A percentile compares a stretch with the other conserved stretches of the same genome.
Conservation (phyloP, 2,113 vertebrate species). For the Calyptomena viridis region DNA sequence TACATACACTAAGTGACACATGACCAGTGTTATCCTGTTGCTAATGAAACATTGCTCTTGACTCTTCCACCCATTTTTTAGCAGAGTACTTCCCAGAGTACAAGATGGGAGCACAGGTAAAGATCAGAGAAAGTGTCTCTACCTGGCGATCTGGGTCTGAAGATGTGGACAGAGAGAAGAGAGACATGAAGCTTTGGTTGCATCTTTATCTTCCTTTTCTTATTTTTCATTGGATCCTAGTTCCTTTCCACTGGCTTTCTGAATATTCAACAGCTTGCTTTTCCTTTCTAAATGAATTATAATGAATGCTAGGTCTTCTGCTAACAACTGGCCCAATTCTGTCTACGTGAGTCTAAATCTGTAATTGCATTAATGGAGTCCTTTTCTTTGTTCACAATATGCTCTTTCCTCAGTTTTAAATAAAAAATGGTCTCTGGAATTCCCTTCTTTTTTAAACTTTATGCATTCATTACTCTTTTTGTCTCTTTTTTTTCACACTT, state of each 20-base stretch:
- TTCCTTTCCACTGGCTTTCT: neutral
- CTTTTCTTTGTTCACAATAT: neutral
- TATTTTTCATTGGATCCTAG: neutral
- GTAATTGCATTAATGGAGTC: slow-evolving; percentile 44
- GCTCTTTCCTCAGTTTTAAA: neutral
- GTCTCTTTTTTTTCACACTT: neutral
- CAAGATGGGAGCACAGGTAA: neutral
- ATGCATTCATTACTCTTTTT: neutral
- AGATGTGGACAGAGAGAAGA: neutral
- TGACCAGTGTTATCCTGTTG: neutral
- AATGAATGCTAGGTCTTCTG: slow-evolving; percentile 2
- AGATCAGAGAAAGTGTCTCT: neutral
- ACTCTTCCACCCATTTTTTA: neutral
- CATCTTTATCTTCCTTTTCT: neutral
- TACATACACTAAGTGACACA: accelerated
- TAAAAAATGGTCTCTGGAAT: neutral
- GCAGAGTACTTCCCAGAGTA: neutral
- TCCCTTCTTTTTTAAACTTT: neutral
- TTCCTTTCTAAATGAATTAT: slow-evolving; percentile 7
- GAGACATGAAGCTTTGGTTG: neutral
- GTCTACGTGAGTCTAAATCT: neutral
- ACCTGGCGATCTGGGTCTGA: neutral
- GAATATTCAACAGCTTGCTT: neutral
- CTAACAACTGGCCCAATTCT: slow-evolving; percentile 35
- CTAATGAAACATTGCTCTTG: neutral